Evolutionary conservation across 1,140 invertebrate species (phyloP), one percentile per base, ranked within the genome.

Genomic region (Lordiphosa mommai): DNA sequence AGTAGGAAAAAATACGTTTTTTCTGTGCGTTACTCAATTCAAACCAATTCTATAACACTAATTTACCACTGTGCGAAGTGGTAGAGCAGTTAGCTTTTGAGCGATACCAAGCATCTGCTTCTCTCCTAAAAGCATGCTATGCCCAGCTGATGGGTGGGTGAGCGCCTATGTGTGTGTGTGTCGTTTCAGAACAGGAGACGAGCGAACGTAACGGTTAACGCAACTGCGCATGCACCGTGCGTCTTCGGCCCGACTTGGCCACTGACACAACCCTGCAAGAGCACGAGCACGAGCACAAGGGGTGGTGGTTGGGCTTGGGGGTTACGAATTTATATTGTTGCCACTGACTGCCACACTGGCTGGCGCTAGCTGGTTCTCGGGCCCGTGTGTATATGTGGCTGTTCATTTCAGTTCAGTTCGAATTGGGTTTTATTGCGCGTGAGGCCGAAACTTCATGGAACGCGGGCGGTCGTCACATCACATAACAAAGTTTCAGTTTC

Each of bases 341-440:
- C 36, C 16, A 43, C 40, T 43, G 43, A 30, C 43, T 29, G 23
- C 14, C 29, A 47, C 29, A 47, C 44, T 47, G 13, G 16, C 44
- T 47, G 13, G 27, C 13, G 14, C 30, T 33, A 29, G 14, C 29
- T 32, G 16, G 30, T 47, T 47, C 27, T 44, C 30, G 29, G 40
- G n/a, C 17, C 40, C 10, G 61, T 77, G 58, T 68, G 64, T 80
- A 32, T 57, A 47, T 69, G 33, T 51, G 48, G 41, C 44, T 60
- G 64, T 77, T 77, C 57, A 58, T 41, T 77, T 61, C 33, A 61
- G 38, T 61, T 76, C 46, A 77, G 72, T 77, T 77, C 41, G 53
- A 61, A 77, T 72, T 77, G 41, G 49, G 40, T 57, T 27, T 68
- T 77, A 77, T 57, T 77, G 60, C 60, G 73, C 51, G 58, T 60